A percentile compares a stretch with the other conserved stretches of the same genome.
Evolutionary conservation across 2,797 vertebrate species (phyloP).

Genomic region (Sebastes iracundus): DNA sequence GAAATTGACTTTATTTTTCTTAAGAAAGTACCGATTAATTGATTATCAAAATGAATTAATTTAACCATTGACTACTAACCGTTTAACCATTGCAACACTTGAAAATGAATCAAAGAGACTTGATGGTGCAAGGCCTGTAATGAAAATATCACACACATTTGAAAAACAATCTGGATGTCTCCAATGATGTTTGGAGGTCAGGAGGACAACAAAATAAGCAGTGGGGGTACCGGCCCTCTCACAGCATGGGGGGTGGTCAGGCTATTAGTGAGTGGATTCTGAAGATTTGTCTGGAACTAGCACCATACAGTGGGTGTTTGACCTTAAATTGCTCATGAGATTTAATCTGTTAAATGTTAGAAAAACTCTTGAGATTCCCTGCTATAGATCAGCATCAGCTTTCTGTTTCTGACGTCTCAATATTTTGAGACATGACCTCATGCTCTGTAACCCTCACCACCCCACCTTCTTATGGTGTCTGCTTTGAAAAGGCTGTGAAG

Average conservation of each 20-base stretch:
- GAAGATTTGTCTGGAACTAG: background rate
- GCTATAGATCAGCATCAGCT: background rate
- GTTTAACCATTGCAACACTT: accelerated
- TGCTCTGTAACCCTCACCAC: background rate
- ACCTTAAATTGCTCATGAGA: background rate
- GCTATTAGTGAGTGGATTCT: background rate
- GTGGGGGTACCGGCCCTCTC: background rate
- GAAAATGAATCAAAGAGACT: background rate
- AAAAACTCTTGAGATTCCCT: background rate
- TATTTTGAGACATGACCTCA: background rate
- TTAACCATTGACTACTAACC: too few species aligned
- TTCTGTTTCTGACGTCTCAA: background rate
- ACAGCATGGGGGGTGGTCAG: background rate
- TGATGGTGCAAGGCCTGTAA: background rate
- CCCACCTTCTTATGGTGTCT: background rate
- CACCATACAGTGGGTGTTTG: background rate
- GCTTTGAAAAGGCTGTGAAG: background rate
- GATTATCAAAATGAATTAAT: too few species aligned
- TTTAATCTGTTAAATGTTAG: background rate
- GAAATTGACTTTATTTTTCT: too few species aligned
- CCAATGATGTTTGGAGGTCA: background rate
- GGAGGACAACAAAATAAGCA: background rate
- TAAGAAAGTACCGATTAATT: too few species aligned
- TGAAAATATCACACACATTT: background rate
- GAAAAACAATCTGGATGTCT: background rate